Percentiles rank a stretch among this genome's conserved stretches.
Conservation (phyloP, 2,888 invertebrate species). For the Athripsodes cinereus region DNA sequence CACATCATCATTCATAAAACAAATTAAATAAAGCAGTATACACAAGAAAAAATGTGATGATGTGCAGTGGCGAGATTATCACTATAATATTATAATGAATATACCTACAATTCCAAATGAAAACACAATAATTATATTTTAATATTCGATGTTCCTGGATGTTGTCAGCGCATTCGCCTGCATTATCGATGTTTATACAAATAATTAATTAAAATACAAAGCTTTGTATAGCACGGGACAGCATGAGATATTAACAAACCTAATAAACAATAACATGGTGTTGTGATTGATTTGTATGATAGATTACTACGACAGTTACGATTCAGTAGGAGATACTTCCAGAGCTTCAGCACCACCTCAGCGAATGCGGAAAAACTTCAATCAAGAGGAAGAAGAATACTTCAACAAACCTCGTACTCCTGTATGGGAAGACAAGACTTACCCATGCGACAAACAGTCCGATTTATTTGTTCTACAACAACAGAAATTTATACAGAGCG, state of each 20-base stretch:
- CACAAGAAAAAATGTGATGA: too few species aligned
- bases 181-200: too few species aligned
- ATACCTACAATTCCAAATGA: too few species aligned
- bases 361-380: conserved; percentile 33
- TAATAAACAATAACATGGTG: conserved; percentile 13
- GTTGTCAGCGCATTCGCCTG: too few species aligned
- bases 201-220: too few species aligned
- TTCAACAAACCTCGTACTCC: conserved; percentile 33
- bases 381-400: conserved; percentile 41
- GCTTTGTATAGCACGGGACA: too few species aligned
- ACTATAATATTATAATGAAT: too few species aligned
- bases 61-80: too few species aligned
- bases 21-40: too few species aligned
- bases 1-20: too few species aligned
- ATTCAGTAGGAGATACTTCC: conserved; percentile 23
- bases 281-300: conserved; percentile 9
- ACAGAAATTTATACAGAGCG: conserved; percentile 41
- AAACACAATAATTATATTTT: too few species aligned
- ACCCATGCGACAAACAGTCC: conserved; percentile 69
- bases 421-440: conserved; percentile 34
- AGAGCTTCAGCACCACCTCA: conserved; percentile 31
- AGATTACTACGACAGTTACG: conserved; percentile 20
- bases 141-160: too few species aligned
- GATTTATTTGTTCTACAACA: conserved; percentile 65
- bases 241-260: conserved; percentile 3